Evolutionary conservation across 2,888 invertebrate species (phyloP), one percentile per base, ranked within the genome.

Genomic region (Eupithecia pulchellata): DNA sequence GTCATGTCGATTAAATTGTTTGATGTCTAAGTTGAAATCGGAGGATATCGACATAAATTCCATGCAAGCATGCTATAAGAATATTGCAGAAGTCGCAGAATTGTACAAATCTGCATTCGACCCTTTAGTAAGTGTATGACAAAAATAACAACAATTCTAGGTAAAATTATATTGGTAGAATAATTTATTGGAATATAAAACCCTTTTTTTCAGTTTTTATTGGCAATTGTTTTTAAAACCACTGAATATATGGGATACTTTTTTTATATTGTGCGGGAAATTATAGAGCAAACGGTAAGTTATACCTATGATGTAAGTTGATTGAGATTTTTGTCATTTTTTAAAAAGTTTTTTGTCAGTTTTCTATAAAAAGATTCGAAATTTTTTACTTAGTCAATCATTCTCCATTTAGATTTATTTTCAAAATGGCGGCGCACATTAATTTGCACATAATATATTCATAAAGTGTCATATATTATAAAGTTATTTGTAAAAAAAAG

Each of bases 51-150:
- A 57, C 6, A 14, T 57, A 2, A 57, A 2, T 57, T 57, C 57
- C 27, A 57, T 57, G 57, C 57, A 57, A 20, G 13, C 6, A 14
- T 27, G 20, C 14, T 57, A 57, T 29, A 57, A 57, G 29, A 57
- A 27, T 27, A 57, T 57, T 27, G 57, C 17, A 14, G 57, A 29
- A 2, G 20, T 57, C 14, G 57, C 29, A 11, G 57, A 57, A 27
- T 57, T 20, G 57, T 57, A 57, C 14, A 57, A 57, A 29, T 14
- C 25, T 27, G 57, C 57, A 57, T 57, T 57, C 4, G 57, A 57
- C 57, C 57, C 57, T 14, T 57, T 57, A 57, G 57, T 57, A 57
- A 57, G 57, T 57, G 14, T 13, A 42, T n/a, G n/a, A 42, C 4
- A n/a, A n/a, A 42, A 17, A n/a, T n/a, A n/a, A n/a, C n/a, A n/a